Conservation (phyloP, 2,888 invertebrate species). For the Hoplodrina ambigua region DNA sequence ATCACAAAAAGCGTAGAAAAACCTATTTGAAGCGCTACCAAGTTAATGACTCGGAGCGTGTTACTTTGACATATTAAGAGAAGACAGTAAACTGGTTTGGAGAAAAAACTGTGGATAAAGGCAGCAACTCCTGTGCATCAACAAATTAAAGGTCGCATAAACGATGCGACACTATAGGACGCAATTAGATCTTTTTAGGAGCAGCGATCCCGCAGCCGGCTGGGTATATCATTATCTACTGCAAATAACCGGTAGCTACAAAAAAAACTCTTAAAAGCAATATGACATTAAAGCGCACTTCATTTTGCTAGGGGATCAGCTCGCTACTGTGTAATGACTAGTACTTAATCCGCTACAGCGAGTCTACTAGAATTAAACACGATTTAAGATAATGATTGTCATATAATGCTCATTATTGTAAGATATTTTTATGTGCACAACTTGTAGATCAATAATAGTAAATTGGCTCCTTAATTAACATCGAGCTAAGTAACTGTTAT, state of each 20-base stretch:
- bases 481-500: constrained; percentile 30
- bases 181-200: constrained; percentile 80
- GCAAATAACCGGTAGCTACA: constrained; percentile 62
- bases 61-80: constrained; percentile 87
- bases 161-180: constrained; percentile 73
- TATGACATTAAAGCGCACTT: constrained; percentile 59
- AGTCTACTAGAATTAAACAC: constrained; percentile 65
- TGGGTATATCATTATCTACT: constrained; percentile 71
- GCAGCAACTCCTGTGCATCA: constrained; percentile 72
- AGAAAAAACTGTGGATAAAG: constrained; percentile 73
- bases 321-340: constrained; percentile 69
- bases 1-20: constrained; percentile 73
- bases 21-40: constrained; percentile 75
- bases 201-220: constrained; percentile 59
- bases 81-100: constrained; percentile 83
- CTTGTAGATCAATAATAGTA: constrained; percentile 33
- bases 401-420: constrained; percentile 42
- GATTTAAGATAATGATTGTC: constrained; percentile 63
- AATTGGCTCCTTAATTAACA: constrained; percentile 40
- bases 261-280: constrained; percentile 57
- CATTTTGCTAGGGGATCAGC: constrained; percentile 57
- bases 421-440: constrained; percentile 41
- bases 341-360: constrained; percentile 63
- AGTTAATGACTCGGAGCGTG: constrained; percentile 83
- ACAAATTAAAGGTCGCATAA: constrained; percentile 84